Conservation (phyloP, 2,888 invertebrate species). For the Mimas tiliae region DNA sequence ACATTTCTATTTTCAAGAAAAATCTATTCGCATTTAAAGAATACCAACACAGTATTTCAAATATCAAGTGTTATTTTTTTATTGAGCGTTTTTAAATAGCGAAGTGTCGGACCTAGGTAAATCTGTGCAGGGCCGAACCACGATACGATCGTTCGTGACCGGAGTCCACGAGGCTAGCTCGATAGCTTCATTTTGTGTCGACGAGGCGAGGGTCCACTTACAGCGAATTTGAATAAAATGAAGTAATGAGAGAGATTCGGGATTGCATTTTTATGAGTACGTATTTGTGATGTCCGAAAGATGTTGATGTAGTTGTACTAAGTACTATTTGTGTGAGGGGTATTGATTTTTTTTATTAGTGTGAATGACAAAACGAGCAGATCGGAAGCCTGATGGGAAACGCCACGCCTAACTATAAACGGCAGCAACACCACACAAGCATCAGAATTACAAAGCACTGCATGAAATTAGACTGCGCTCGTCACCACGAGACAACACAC, state of each 20-base stretch:
- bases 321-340: no score
- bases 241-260: background rate
- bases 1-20: no score
- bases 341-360: no score
- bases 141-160: conserved; percentile 74
- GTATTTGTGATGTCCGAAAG: background rate
- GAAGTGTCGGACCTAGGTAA: conserved; percentile 22
- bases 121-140: conserved; percentile 51
- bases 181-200: conserved; percentile 29
- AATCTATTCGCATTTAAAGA: no score
- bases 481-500: no score
- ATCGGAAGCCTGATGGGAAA: no score
- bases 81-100: conserved; percentile 2
- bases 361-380: no score
- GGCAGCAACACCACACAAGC: no score
- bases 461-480: no score
- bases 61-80: background rate
- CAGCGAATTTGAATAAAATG: background rate
- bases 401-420: no score
- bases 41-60: background rate
- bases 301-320: no score
- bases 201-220: conserved; percentile 6
- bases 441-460: no score
- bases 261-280: background rate
- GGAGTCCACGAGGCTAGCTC: conserved; percentile 56